Evolutionary conservation across 2,888 invertebrate species (phyloP).

Genomic region (Dugesia japonica): DNA sequence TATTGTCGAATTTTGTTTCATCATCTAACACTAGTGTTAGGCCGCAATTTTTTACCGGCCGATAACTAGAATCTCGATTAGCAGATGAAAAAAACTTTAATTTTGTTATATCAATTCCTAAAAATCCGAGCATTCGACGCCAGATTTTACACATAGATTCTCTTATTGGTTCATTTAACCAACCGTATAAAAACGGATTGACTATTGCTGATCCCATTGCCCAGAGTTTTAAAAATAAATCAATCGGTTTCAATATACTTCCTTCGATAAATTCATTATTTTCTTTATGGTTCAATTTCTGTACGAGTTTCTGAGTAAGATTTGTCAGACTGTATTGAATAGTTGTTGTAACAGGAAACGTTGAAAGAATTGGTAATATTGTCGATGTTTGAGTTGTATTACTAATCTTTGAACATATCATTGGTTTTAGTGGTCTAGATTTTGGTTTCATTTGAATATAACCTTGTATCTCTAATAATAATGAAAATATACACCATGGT

Average conservation of each 20-base stretch:
- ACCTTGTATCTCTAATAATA: conserved; percentile 27
- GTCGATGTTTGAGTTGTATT: background rate
- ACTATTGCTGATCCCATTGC: conserved; percentile 30
- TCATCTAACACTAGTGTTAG: background rate
- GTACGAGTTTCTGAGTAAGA: too few species aligned
- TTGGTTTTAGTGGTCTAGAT: background rate
- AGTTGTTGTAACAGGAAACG: background rate
- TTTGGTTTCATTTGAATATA: background rate
- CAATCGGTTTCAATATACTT: conserved; percentile 25
- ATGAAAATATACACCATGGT: conserved; percentile 33
- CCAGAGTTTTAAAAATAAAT: conserved; percentile 33
- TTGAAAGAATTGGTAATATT: background rate
- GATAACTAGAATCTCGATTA: background rate
- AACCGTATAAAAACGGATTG: conserved; percentile 35
- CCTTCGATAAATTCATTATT: conserved; percentile 14
- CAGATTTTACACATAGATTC: conserved; percentile 27
- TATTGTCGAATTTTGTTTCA: background rate
- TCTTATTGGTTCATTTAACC: conserved; percentile 32
- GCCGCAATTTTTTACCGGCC: background rate
- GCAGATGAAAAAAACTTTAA: background rate
- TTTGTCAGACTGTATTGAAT: background rate
- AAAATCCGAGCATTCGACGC: conserved; percentile 21
- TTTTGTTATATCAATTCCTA: background rate
- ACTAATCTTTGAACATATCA: background rate
- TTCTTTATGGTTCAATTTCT: background rate